Conservation (phyloP, 2,113 vertebrate species). For the Paedocypris sp. region DNA sequence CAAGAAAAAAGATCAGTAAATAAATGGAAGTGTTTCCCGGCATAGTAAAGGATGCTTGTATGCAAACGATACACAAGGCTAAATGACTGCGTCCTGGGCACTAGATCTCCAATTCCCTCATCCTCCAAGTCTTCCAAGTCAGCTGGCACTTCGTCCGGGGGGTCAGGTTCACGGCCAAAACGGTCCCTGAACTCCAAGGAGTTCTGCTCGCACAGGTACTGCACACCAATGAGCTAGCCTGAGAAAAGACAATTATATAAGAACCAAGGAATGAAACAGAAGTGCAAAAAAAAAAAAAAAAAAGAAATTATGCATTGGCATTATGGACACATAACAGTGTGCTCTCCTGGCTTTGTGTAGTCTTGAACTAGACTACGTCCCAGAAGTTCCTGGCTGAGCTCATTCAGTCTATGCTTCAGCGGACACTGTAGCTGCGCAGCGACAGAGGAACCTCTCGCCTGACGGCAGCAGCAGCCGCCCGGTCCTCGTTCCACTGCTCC, state of each 20-base stretch:
- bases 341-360: neutral
- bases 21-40: neutral
- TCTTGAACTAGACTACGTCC: neutral
- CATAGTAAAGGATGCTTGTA: neutral
- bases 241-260: neutral
- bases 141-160: neutral
- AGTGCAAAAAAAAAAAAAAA: neutral
- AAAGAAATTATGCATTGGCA: neutral
- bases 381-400: neutral
- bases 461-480: neutral
- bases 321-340: neutral
- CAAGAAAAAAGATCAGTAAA: neutral
- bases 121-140: neutral
- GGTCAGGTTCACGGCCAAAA: neutral
- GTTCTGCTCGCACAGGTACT: neutral
- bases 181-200: neutral
- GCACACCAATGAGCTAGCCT: conserved; percentile 1
- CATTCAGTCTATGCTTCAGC: neutral
- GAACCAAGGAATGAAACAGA: neutral
- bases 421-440: conserved; percentile 11
- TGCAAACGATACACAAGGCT: neutral
- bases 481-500: conserved; percentile 6
- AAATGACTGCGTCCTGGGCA: neutral
- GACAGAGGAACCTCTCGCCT: neutral
- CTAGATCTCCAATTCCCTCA: neutral